Conservation (phyloP, 2,888 invertebrate species). For the Eristalis tenax region DNA sequence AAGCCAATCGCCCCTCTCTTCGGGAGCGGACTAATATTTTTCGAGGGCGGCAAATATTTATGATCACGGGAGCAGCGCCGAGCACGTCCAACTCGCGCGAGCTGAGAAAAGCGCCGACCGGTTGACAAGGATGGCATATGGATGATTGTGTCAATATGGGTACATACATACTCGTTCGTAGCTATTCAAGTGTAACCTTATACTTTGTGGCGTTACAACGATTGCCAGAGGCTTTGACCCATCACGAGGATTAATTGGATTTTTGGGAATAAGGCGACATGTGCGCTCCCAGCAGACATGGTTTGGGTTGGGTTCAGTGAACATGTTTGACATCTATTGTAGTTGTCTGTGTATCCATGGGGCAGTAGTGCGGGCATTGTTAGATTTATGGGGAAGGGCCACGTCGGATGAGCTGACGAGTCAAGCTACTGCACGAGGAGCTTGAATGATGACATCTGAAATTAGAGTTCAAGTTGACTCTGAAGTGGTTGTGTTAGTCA, state of each 20-base stretch:
- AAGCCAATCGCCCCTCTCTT: background rate
- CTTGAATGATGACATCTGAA: background rate
- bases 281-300: constrained; percentile 37
- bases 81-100: background rate
- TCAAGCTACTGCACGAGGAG: too few species aligned
- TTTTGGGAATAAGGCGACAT: constrained; percentile 13
- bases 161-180: background rate
- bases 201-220: constrained; percentile 11
- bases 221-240: background rate
- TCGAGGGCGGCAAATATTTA: background rate
- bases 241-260: constrained; percentile 47
- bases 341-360: background rate
- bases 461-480: background rate
- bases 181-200: background rate
- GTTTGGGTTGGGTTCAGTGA: background rate
- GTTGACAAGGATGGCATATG: background rate
- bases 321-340: background rate
- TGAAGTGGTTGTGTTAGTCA: too few species aligned
- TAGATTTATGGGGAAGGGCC: background rate
- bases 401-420: background rate
- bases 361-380: background rate
- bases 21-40: constrained; percentile 15
- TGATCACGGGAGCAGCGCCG: background rate
- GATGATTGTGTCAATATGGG: background rate
- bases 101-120: constrained; percentile 3